These are phyloP conservation scores for Sepioteuthis lessoniana DNA, from an alignment of 2,888 invertebrate species.

Conservation along the genomic window DNA sequence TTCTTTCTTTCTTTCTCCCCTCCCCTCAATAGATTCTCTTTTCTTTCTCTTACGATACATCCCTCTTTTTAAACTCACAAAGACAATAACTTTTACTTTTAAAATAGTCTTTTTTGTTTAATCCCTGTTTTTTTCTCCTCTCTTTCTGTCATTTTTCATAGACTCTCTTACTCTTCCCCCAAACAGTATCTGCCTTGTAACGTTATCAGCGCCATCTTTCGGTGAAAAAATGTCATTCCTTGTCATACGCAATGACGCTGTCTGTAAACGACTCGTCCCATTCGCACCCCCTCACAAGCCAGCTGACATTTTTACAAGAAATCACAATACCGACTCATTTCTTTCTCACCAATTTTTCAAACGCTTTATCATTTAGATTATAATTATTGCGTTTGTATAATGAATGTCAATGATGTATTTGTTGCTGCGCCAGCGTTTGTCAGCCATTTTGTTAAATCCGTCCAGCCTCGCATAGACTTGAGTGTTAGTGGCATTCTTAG, in stretches of 20 bases:
- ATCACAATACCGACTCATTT: neutral
- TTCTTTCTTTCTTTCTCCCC: too few relatives aligned
- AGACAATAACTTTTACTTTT: too few relatives aligned
- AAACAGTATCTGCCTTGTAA: neutral
- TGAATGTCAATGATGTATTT: conserved; percentile 33
- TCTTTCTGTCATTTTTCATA: neutral
- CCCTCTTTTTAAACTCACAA: too few relatives aligned
- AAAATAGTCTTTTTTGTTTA: too few relatives aligned
- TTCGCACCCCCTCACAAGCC: neutral
- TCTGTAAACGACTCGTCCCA: neutral
- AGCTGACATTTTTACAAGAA: neutral
- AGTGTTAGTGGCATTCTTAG: too few relatives aligned
- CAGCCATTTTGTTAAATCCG: neutral
- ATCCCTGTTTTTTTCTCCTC: neutral
- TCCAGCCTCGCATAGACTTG: too few relatives aligned
- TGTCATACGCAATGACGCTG: neutral
- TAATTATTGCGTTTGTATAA: neutral
- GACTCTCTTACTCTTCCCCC: neutral
- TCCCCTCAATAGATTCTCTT: too few relatives aligned
- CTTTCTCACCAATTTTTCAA: conserved; percentile 4
- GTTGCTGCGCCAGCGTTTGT: neutral
- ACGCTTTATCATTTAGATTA: neutral
- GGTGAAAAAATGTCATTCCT: neutral
- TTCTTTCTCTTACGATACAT: too few relatives aligned
- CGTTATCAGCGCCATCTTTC: neutral